Percentiles rank a stretch among this genome's conserved stretches.
Evolutionary conservation across 2,113 vertebrate species (phyloP).

Genomic region (Grammomys surdaster): DNA sequence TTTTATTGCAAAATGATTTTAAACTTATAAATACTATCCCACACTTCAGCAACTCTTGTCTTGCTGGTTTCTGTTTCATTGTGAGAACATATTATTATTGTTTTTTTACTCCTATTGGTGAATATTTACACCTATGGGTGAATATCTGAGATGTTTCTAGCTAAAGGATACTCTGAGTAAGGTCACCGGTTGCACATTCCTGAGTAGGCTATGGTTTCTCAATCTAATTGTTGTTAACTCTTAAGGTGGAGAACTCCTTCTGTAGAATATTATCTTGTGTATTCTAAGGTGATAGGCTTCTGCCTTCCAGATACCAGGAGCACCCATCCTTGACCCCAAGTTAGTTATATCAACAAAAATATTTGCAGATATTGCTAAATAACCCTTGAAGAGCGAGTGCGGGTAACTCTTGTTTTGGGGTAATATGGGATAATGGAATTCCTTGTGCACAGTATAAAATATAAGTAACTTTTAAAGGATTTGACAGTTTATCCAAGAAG

Average conservation of each 20-base stretch:
- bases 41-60: background rate
- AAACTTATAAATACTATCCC: background rate
- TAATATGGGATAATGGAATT: slow-evolving; percentile 23
- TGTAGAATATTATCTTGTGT: background rate
- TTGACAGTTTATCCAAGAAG: slow-evolving; percentile 1
- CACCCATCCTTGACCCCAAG: background rate
- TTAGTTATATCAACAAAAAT: background rate
- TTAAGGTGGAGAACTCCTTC: background rate
- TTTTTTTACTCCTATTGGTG: background rate
- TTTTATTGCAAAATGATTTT: background rate
- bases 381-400: background rate
- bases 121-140: background rate
- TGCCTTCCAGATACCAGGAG: background rate
- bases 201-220: background rate
- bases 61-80: background rate
- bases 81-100: background rate
- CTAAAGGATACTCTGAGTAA: background rate
- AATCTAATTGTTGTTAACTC: background rate
- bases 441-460: background rate
- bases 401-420: background rate
- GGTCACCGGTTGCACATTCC: slow-evolving; percentile 18
- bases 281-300: background rate
- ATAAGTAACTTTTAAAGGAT: slow-evolving; percentile 20
- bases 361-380: background rate
- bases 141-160: slow-evolving; percentile 6